phyloP scores from a whole-genome alignment of 1,140 invertebrate species.

The Drosophila sucinea region DNA sequence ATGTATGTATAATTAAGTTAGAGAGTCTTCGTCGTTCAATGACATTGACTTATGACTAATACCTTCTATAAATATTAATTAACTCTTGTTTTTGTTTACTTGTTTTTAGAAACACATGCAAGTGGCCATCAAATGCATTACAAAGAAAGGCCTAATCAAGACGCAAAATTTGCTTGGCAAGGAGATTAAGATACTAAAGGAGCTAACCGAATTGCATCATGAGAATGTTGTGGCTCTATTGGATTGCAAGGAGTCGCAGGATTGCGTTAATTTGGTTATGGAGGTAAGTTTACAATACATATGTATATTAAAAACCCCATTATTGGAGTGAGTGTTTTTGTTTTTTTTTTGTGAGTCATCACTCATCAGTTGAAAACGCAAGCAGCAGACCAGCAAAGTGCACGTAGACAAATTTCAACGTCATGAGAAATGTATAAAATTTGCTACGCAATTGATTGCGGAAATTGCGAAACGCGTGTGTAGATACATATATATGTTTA shows the following conservation, averaged over 20 bases:
- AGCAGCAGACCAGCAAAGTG: conserved; percentile 19
- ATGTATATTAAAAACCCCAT: too few species aligned
- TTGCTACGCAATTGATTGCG: conserved; percentile 77
- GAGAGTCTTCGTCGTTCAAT: conserved; percentile 36
- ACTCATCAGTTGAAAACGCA: too few species aligned
- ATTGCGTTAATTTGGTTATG: conserved; percentile 98
- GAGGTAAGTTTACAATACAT: conserved; percentile 86
- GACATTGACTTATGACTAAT: conserved; percentile 49
- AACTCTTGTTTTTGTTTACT: conserved; percentile 25
- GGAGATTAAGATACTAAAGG: conserved; percentile 99
- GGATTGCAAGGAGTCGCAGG: conserved; percentile 97
- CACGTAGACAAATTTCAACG: conserved; percentile 60
- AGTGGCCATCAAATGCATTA: conserved; percentile 98
- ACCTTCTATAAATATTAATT: conserved; percentile 51
- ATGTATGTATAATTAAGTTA: conserved; percentile 28
- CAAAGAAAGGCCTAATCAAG: conserved; percentile 98
- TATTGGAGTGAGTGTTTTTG: too few species aligned
- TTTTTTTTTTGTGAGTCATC: too few species aligned
- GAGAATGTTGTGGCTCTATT: conserved; percentile 98
- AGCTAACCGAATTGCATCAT: conserved; percentile 97
- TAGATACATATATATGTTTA: conserved; percentile 60
- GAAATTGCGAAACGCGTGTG: conserved; percentile 65
- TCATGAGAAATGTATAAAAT: background rate
- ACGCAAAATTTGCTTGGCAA: conserved; percentile 98
- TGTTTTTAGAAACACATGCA: conserved; percentile 90